Percentiles rank a stretch among this genome's conserved stretches.
phyloP scores from a whole-genome alignment of 2,797 vertebrate genomes.

The Karalla daura region DNA sequence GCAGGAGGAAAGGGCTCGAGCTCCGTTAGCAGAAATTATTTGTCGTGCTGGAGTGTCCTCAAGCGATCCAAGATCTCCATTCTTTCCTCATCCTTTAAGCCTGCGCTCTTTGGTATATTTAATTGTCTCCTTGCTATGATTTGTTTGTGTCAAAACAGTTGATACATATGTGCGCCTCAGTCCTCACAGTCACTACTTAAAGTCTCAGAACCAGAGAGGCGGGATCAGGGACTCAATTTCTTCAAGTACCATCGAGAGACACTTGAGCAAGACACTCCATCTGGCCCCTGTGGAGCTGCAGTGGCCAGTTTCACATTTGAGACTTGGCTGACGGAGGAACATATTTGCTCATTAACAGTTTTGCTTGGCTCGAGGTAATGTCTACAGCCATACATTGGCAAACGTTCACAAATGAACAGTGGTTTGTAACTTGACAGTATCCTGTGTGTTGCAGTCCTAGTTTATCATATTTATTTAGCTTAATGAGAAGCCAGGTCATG shows the following conservation, averaged over 20 bases:
- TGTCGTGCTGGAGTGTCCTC: constrained; percentile 17
- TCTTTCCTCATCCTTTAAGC: constrained; percentile 22
- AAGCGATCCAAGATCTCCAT: constrained; percentile 4
- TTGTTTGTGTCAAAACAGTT: neutral
- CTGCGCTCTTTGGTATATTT: constrained; percentile 5
- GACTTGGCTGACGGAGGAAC: neutral
- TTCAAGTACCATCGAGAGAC: constrained; percentile 10
- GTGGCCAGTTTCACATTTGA: neutral
- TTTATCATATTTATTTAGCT: no score
- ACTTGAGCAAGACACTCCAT: neutral
- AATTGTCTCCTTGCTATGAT: constrained; percentile 2
- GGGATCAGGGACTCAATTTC: constrained; percentile 7
- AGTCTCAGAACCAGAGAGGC: constrained; percentile 2
- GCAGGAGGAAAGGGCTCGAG: constrained; percentile 14
- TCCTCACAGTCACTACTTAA: constrained; percentile 15
- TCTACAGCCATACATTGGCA: neutral
- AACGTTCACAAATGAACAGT: neutral
- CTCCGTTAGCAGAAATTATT: constrained; percentile 19
- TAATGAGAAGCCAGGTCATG: no score
- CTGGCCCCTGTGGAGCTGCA: neutral
- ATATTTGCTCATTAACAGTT: neutral
- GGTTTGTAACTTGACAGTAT: no score
- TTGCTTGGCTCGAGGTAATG: neutral
- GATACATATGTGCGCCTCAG: neutral
- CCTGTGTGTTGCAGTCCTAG: no score